These are phyloP conservation scores for Maniola hyperantus DNA, from an alignment of 2,888 invertebrate species.

Conservation along the genomic window DNA sequence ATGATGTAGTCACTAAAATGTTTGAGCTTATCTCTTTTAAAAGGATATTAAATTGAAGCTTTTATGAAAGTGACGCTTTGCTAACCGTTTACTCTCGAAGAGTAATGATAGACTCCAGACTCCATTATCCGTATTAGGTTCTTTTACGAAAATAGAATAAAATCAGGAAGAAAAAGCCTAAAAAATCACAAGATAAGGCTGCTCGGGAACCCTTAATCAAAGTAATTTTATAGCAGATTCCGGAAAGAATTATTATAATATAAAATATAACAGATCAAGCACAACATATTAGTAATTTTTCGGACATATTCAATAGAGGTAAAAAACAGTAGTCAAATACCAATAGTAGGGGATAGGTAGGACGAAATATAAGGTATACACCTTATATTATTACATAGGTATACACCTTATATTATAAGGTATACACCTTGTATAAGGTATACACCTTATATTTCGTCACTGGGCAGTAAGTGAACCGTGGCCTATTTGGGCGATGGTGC, in stretches of 20 bases:
- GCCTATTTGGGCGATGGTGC: no score
- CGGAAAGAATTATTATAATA: neutral
- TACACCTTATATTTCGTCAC: no score
- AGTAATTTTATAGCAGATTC: neutral
- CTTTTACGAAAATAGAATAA: slow-evolving; percentile 4
- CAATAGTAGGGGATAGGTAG: no score
- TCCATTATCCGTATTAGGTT: slow-evolving; percentile 12
- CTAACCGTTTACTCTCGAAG: slow-evolving; percentile 16
- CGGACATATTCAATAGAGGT: no score
- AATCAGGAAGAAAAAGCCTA: neutral
- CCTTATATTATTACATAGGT: no score
- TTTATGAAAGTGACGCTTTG: slow-evolving; percentile 13
- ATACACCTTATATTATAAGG: no score
- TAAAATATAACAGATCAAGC: no score
- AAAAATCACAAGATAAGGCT: neutral
- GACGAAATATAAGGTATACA: no score
- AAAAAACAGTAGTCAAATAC: no score
- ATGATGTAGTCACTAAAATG: neutral
- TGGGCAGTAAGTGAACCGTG: no score
- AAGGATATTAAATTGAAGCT: slow-evolving; percentile 15
- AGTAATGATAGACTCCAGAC: slow-evolving; percentile 7
- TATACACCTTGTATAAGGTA: no score
- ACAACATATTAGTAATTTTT: no score
- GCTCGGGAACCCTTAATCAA: neutral
- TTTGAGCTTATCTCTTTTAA: slow-evolving; percentile 1